Evolutionary conservation across 1,140 invertebrate species (phyloP), one percentile per base, ranked within the genome.

Genomic region (Plectus sambesii): DNA sequence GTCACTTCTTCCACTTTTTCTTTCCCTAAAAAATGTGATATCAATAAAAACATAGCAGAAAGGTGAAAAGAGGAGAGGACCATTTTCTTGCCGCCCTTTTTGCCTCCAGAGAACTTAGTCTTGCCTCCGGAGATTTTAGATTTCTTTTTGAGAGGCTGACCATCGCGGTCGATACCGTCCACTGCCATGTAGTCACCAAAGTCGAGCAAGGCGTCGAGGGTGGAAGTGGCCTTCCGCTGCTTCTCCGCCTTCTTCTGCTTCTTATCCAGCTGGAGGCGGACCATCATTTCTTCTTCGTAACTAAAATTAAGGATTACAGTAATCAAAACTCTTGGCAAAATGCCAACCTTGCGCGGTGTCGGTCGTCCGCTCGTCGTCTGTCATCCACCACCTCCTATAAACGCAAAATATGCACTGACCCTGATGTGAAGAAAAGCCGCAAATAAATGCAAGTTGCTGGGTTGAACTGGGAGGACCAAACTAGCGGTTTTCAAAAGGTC

Each of bases 271-370:
- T 84, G 82, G 60, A 92, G 75, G 55, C 89, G 80, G 38, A 85
- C 85, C 66, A 93, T 80, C 67, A 88, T 85, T 49, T 82, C 82
- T 73, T 94, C 88, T 76, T 94, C 89, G 73, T 87, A 93, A 59
- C 73, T n/a, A n/a, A n/a, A n/a, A n/a, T n/a, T n/a, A n/a, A 12
- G 17, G 17, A 33, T 12, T 12, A 33, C 30, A 33, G 17, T 12
- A 17, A 33, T 33, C 12, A 33, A 33, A 33, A 12, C 12, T 33
- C 17, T 33, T 12, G 75, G 54, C 39, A 63, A 63, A 50, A 41
- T 44, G 51, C 53, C 25, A 41, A 51, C 12, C 30, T 46, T 47
- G 19, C 53, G 41, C 2, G 56, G 63, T 68, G n/a, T n/a, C n/a
- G n/a, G n/a, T 12, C 53, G 49, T 52, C 48, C 63, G 53, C 42